Evolutionary conservation across 1,140 invertebrate species (phyloP).

Genomic region (Probaryconus sp.): DNA sequence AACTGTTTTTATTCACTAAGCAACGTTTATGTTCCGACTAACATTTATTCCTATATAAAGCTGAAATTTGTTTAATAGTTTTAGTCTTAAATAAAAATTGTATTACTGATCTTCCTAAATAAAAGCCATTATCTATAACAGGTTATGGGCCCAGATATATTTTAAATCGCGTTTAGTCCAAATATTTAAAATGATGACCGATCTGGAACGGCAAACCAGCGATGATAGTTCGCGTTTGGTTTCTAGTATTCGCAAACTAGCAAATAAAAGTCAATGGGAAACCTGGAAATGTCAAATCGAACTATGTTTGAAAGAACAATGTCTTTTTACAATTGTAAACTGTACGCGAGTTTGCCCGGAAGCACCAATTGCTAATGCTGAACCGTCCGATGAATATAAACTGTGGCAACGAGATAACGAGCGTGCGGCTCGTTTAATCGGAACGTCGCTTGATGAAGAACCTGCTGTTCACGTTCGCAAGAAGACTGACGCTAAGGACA

Average conservation of each 20-base stretch:
- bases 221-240: conserved; percentile 8
- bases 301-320: conserved; percentile 44
- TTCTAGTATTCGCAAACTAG: conserved; percentile 34
- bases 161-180: conserved; percentile 1
- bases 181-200: not conserved
- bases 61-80: no score
- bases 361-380: conserved; percentile 9
- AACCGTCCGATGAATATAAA: conserved; percentile 19
- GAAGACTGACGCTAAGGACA: conserved; percentile 48
- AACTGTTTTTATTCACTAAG: no score
- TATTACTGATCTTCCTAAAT: no score
- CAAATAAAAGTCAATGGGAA: conserved; percentile 40
- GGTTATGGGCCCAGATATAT: conserved; percentile 32
- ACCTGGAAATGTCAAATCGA: conserved; percentile 48
- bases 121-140: no score
- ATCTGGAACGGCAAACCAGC: not conserved
- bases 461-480: conserved; percentile 37
- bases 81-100: no score
- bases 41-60: no score
- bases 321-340: conserved; percentile 24
- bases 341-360: conserved; percentile 21
- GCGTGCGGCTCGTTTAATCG: conserved; percentile 41
- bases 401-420: conserved; percentile 48
- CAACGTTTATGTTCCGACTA: no score
- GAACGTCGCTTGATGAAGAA: conserved; percentile 45